Percentiles rank a stretch among this genome's conserved stretches.
Conservation (phyloP, 30 jellyfish, hydroid and myxozoan genomes). For the Hydractinia symbiolongicarpus region DNA sequence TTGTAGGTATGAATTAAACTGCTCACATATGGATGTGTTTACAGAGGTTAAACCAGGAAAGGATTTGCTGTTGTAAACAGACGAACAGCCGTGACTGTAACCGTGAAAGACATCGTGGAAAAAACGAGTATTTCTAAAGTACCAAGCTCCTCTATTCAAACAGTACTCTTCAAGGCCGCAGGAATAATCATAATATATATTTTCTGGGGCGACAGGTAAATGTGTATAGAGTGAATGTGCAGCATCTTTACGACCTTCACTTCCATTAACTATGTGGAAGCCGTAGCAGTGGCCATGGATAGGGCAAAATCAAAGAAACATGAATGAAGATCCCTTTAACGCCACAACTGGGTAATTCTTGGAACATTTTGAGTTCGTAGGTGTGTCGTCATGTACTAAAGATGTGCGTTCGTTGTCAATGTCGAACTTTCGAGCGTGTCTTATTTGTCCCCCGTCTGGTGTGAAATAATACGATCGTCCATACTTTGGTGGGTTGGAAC, state of each 20-base stretch:
- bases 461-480: background rate
- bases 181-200: background rate
- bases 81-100: background rate
- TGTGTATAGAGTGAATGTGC: background rate
- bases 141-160: background rate
- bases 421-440: background rate
- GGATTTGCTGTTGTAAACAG: background rate
- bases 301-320: background rate
- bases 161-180: background rate
- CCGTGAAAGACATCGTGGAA: background rate
- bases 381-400: background rate
- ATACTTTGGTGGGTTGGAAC: background rate
- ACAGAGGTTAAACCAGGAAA: background rate
- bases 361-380: background rate
- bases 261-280: constrained; percentile 8
- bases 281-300: constrained; percentile 23
- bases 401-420: background rate
- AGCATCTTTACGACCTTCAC: constrained; percentile 12
- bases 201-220: constrained; percentile 1
- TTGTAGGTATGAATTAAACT: background rate
- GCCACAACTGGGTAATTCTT: background rate
- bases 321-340: background rate
- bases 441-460: background rate
- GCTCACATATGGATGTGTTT: background rate
- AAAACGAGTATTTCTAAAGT: background rate